A percentile compares a stretch with the other conserved stretches of the same genome.
Evolutionary conservation across 2,797 vertebrate genomes (phyloP).

Genomic region (Ctenopoma kingsleyae): DNA sequence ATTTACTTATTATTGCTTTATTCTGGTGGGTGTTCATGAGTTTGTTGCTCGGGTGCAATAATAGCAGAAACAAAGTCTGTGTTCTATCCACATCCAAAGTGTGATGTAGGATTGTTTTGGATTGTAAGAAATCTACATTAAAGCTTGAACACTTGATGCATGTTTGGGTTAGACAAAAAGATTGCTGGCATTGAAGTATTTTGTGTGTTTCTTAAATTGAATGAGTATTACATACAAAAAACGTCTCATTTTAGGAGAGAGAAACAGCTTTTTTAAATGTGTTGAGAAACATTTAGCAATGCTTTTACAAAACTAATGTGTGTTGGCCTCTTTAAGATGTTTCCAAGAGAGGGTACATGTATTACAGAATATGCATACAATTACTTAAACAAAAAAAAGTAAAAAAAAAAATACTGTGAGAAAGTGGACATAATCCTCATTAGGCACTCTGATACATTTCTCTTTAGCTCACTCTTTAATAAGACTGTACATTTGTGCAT

Average conservation of each 20-base stretch:
- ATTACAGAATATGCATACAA: conserved; percentile 36
- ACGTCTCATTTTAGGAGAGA: background rate
- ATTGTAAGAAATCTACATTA: conserved; percentile 33
- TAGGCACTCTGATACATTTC: conserved; percentile 72
- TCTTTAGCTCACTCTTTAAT: conserved; percentile 65
- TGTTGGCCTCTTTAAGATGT: conserved; percentile 54
- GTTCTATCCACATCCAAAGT: conserved; percentile 41
- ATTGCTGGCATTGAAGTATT: conserved; percentile 40
- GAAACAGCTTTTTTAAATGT: conserved; percentile 39
- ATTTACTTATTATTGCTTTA: conserved; percentile 38
- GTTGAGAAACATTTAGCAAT: conserved; percentile 28
- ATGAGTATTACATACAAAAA: conserved; percentile 17
- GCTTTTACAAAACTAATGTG: conserved; percentile 41
- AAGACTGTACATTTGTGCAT: conserved; percentile 82
- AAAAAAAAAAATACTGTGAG: conserved; percentile 57
- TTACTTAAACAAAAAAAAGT: conserved; percentile 37
- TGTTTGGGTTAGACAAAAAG: conserved; percentile 17
- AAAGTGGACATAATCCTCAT: conserved; percentile 65
- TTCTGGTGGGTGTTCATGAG: conserved; percentile 15
- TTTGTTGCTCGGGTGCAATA: conserved; percentile 10
- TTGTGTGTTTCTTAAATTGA: conserved; percentile 17
- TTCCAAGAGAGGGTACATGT: conserved; percentile 39
- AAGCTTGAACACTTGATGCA: conserved; percentile 36
- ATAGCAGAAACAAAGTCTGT: conserved; percentile 29
- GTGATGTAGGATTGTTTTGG: conserved; percentile 17